Percentiles rank a stretch among this genome's conserved stretches.
Conservation (phyloP, 2,888 invertebrate species). For the Laspeyria flexula region DNA sequence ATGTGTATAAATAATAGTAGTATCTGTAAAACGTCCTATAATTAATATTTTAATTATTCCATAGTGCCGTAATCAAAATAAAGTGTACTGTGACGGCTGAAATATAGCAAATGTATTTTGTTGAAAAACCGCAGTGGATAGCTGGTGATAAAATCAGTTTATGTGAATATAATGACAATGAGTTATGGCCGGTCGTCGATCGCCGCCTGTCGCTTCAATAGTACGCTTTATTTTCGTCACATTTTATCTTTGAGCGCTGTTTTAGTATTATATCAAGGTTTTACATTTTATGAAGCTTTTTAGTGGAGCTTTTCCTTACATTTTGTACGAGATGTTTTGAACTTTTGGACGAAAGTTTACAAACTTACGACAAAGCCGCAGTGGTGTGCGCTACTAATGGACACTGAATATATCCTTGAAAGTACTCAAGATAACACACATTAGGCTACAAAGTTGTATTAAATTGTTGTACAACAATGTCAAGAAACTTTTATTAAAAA, state of each 20-base stretch:
- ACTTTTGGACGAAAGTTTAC: neutral
- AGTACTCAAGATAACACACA: neutral
- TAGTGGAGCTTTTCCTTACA: neutral
- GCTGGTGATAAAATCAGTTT: constrained; percentile 17
- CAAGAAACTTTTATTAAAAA: too few relatives aligned
- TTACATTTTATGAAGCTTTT: constrained; percentile 5
- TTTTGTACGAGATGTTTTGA: neutral
- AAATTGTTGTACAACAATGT: too few relatives aligned
- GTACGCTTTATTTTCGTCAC: constrained; percentile 6
- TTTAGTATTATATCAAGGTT: constrained; percentile 13
- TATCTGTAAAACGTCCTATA: too few relatives aligned
- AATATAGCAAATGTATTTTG: neutral
- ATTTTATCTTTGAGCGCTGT: constrained; percentile 12
- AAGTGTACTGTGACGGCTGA: too few relatives aligned
- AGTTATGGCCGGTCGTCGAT: constrained; percentile 21
- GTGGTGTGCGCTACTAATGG: neutral
- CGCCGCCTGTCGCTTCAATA: constrained; percentile 12
- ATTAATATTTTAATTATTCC: too few relatives aligned
- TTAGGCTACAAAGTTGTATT: constrained; percentile 3
- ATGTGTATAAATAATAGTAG: too few relatives aligned
- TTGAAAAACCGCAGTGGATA: constrained; percentile 3
- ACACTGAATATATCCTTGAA: neutral
- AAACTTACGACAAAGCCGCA: neutral
- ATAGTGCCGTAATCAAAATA: too few relatives aligned
- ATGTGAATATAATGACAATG: constrained; percentile 18